A percentile compares a stretch with the other conserved stretches of the same genome.
Conservation (phyloP, 1,140 invertebrate species). For the Dufourea novaeangliae region DNA sequence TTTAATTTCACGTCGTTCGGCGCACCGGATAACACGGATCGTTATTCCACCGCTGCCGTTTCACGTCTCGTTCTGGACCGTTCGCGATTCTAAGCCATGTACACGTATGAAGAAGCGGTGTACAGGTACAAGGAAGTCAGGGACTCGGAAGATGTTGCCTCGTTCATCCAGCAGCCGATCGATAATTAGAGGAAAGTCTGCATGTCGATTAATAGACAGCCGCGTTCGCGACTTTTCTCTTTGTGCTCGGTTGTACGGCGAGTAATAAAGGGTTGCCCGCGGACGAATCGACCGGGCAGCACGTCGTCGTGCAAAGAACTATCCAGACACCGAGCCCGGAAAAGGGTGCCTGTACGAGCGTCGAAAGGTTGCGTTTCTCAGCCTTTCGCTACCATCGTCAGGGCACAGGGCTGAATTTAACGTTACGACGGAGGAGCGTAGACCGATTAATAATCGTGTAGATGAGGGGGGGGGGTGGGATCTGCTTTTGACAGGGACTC, state of each 20-base stretch:
- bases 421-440: slow-evolving; percentile 3
- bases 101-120: slow-evolving; percentile 14
- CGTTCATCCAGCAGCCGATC: slow-evolving; percentile 47
- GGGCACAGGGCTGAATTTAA: slow-evolving; percentile 30
- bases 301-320: too few relatives aligned
- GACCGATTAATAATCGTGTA: slow-evolving; percentile 61
- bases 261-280: slow-evolving; percentile 53
- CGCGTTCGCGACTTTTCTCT: slow-evolving; percentile 20
- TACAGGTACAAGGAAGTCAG: too few relatives aligned
- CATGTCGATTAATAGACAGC: slow-evolving; percentile 60
- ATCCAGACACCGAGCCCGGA: too few relatives aligned
- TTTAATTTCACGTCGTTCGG: slow-evolving; percentile 63
- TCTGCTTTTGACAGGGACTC: slow-evolving; percentile 65
- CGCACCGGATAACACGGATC: slow-evolving; percentile 42
- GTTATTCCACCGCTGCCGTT: slow-evolving; percentile 23
- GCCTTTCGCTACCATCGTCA: too few relatives aligned
- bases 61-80: slow-evolving; percentile 7
- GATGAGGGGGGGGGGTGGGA: slow-evolving; percentile 42
- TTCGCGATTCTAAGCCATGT: not conserved
- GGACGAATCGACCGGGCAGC: too few relatives aligned
- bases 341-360: too few relatives aligned
- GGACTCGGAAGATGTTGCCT: slow-evolving; percentile 36
- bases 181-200: slow-evolving; percentile 60
- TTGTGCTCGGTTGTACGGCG: not conserved
- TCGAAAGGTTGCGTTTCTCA: slow-evolving; percentile 29